Conservation (phyloP, 2,113 vertebrate genomes). For the Osmerus mordax region DNA sequence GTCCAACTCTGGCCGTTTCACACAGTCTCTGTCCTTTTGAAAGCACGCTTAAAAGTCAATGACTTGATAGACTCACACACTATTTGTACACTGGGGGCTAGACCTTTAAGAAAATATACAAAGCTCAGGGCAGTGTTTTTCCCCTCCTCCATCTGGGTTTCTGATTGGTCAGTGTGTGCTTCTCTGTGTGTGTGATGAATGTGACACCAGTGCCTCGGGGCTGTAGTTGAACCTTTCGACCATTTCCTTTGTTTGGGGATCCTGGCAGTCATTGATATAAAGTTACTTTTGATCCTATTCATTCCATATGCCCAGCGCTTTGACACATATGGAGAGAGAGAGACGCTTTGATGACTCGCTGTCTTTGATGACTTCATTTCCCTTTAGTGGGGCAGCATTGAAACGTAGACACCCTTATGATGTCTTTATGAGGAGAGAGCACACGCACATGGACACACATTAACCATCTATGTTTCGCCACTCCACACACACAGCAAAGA, state of each 20-base stretch:
- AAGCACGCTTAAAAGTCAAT: conserved; percentile 17
- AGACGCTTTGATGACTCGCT: conserved; percentile 53
- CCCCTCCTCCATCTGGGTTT: conserved; percentile 27
- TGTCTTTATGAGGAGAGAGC: conserved; percentile 26
- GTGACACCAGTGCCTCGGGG: conserved; percentile 56
- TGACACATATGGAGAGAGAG: conserved; percentile 52
- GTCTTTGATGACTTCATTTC: conserved; percentile 53
- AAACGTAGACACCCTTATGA: conserved; percentile 4
- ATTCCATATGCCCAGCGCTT: conserved; percentile 55
- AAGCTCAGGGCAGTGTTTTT: not conserved
- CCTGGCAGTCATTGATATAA: conserved; percentile 55
- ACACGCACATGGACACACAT: not conserved
- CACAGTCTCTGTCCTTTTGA: conserved; percentile 32
- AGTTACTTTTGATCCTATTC: conserved; percentile 62
- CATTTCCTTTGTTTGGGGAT: conserved; percentile 55
- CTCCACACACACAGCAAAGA: conserved; percentile 6
- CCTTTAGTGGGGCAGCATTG: conserved; percentile 24
- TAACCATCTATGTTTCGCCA: not conserved
- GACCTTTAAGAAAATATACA: too few species aligned
- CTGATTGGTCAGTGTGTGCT: conserved; percentile 35
- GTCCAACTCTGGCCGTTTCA: not conserved
- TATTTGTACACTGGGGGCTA: conserved; percentile 7
- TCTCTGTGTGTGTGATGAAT: conserved; percentile 18
- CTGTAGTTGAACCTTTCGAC: conserved; percentile 58
- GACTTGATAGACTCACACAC: conserved; percentile 19